Percentiles rank a stretch among this genome's conserved stretches.
Evolutionary conservation across 2,888 invertebrate species (phyloP).

Genomic region (Orthosia gothica): DNA sequence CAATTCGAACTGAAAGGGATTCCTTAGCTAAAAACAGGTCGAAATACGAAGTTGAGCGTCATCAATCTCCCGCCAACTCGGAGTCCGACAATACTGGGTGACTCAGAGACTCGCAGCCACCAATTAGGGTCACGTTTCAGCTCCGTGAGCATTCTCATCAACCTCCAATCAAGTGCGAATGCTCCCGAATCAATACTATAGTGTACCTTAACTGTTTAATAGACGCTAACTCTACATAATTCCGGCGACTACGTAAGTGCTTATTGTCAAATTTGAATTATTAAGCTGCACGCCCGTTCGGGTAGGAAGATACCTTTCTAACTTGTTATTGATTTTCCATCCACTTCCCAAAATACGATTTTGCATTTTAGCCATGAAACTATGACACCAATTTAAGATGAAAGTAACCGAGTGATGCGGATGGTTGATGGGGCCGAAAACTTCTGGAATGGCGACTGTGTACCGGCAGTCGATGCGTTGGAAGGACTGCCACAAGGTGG

Average conservation of each 20-base stretch:
- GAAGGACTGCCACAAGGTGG: too few relatives aligned
- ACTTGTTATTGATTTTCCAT: too few relatives aligned
- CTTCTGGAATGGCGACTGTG: too few relatives aligned
- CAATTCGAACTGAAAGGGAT: constrained; percentile 48
- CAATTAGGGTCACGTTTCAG: constrained; percentile 64
- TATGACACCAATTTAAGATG: not conserved
- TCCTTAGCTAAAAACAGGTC: constrained; percentile 53
- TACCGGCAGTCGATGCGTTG: too few relatives aligned
- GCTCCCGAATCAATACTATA: constrained; percentile 45
- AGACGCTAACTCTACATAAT: constrained; percentile 4
- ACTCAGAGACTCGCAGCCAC: constrained; percentile 30
- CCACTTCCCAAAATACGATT: too few relatives aligned
- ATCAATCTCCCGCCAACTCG: constrained; percentile 58
- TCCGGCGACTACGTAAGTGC: constrained; percentile 16
- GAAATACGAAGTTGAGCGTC: constrained; percentile 54
- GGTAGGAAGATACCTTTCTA: too few relatives aligned
- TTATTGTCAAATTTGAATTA: constrained; percentile 16
- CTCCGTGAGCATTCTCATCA: constrained; percentile 56
- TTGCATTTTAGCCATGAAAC: not conserved
- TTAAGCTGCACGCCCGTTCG: not conserved
- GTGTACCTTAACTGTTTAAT: constrained; percentile 13
- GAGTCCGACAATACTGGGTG: constrained; percentile 58
- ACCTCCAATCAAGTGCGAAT: constrained; percentile 56
- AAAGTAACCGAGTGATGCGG: not conserved
- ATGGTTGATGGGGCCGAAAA: too few relatives aligned